Evolutionary conservation across 2,888 invertebrate species (phyloP).

Genomic region (Biston stratarius): DNA sequence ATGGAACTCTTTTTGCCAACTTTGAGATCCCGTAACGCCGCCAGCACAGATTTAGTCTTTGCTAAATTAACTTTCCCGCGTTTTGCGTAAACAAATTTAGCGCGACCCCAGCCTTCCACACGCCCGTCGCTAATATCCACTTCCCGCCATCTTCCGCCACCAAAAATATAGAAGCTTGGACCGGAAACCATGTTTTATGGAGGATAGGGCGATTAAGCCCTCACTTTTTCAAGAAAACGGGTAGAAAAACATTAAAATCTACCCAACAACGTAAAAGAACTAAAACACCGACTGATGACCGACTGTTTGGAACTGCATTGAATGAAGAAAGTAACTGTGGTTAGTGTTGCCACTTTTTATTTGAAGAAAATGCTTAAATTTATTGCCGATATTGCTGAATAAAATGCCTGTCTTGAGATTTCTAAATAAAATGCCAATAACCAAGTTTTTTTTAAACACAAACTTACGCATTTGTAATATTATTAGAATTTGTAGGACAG

Average conservation of each 20-base stretch:
- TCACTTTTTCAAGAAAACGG: not conserved
- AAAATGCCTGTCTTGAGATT: too few relatives aligned
- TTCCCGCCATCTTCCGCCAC: slow-evolving; percentile 55
- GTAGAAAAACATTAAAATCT: slow-evolving; percentile 1
- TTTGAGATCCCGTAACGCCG: slow-evolving; percentile 20
- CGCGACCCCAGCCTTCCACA: slow-evolving; percentile 49
- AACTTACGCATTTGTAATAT: too few relatives aligned
- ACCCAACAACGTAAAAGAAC: not conserved
- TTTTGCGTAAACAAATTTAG: slow-evolving; percentile 21
- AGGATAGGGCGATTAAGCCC: not conserved
- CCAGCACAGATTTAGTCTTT: slow-evolving; percentile 13
- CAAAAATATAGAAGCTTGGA: slow-evolving; percentile 50
- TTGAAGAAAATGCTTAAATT: too few relatives aligned
- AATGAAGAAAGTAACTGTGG: too few relatives aligned
- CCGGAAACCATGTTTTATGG: slow-evolving; percentile 20
- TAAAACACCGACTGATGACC: not conserved
- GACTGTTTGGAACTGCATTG: too few relatives aligned
- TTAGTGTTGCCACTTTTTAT: too few relatives aligned
- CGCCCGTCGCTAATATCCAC: slow-evolving; percentile 46
- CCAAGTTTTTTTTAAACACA: too few relatives aligned
- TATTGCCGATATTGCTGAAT: too few relatives aligned
- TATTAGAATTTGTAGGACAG: too few relatives aligned
- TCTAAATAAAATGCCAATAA: too few relatives aligned
- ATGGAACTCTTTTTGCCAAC: slow-evolving; percentile 1
- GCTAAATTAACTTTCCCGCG: slow-evolving; percentile 23